Conservation (phyloP, 2,113 vertebrate genomes). For the Kryptolebias marmoratus region DNA sequence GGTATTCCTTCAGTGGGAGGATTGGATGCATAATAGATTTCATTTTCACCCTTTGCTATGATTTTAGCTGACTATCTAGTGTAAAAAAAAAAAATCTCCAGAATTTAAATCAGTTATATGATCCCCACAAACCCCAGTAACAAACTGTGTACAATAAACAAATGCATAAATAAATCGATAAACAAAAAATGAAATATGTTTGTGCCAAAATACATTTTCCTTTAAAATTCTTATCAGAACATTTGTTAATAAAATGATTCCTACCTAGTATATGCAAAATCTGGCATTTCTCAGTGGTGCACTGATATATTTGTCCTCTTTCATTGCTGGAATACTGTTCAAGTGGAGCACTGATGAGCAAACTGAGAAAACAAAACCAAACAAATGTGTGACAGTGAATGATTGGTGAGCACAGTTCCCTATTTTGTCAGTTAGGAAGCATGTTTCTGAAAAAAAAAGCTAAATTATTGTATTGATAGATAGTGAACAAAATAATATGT, state of each 20-base stretch:
- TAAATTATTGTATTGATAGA: not conserved
- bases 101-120: too few species aligned
- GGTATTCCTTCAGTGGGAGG: too few species aligned
- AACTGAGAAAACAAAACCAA: slow-evolving; percentile 54
- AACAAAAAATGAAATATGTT: too few species aligned
- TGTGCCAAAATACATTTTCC: too few species aligned
- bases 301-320: slow-evolving; percentile 64
- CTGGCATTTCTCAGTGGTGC: slow-evolving; percentile 31
- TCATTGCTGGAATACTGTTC: slow-evolving; percentile 8
- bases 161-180: too few species aligned
- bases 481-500: not conserved
- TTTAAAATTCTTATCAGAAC: not conserved
- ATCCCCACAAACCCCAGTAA: too few species aligned
- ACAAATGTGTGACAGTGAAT: not conserved
- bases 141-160: too few species aligned
- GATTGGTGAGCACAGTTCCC: not conserved
- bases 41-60: too few species aligned
- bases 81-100: too few species aligned
- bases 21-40: too few species aligned
- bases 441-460: not conserved
- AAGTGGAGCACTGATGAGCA: slow-evolving; percentile 77
- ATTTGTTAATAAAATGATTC: not conserved
- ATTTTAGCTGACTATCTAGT: too few species aligned
- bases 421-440: not conserved
- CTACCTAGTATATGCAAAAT: not conserved